Evolutionary conservation across 2,888 invertebrate genomes (phyloP), one percentile per base, ranked within the genome.

Genomic region (Idaea biselata): DNA sequence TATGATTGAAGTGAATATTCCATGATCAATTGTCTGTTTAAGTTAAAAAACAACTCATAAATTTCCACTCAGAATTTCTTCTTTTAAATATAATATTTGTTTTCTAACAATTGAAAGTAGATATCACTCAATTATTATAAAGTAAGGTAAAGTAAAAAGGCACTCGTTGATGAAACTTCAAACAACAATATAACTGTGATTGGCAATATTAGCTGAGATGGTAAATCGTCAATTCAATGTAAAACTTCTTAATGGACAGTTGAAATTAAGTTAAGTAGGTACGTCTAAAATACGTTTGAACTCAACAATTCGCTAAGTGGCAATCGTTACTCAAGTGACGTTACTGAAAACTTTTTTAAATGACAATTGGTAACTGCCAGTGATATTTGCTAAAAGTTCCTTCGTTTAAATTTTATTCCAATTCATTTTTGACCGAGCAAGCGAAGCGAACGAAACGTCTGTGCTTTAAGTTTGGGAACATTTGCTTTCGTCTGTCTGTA

Each of bases 181-280:
- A 70, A 72, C 71, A 74, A 72, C 74, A 77, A 69, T 80, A 70
- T 71, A 78, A 79, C 69, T 66, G 73, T 73, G 73, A 80, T 79
- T 80, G 64, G 63, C 62, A 61, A 69, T 65, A 72, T 73, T 68
- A 71, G 75, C 66, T 68, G 68, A 74, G 76, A 77, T 71, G 72
- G 68, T 69, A 76, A 78, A 79, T 82, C 76, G 80, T 78, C 76
- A 78, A 76, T 75, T 75, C 82, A 78, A 77, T 77, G 75, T 73
- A 69, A 77, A 87, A 88, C 82, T 86, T 84, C 76, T 78, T 84
- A 88, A 87, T 87, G 82, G 84, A 83, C 85, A 82, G 74, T 78
- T 77, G 73, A 78, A 82, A 85, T 86, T 79, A 81, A 73, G 74
- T 79, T 83, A 85, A 87, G 83, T 84, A 82, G 77, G 79, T 25